Percentiles rank a stretch among this genome's conserved stretches.
Evolutionary conservation across 2,888 invertebrate genomes (phyloP).

Genomic region (Thecophora atra): DNA sequence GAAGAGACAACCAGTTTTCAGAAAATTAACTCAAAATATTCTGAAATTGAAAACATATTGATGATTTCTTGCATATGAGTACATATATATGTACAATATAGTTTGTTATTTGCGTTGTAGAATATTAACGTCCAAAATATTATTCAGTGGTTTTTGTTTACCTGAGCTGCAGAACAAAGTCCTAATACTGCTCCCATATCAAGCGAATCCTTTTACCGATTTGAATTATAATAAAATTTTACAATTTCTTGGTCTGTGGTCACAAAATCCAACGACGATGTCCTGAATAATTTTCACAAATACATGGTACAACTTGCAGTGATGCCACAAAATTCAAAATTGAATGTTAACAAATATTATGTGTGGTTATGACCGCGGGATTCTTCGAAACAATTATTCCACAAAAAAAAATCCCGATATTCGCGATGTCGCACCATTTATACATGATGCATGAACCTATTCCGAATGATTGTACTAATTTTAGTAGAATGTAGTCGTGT

Average conservation of each 20-base stretch:
- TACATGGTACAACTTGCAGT: not conserved
- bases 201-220: constrained; percentile 1
- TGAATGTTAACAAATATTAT: not conserved
- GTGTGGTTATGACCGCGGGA: not conserved
- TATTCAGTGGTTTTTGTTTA: constrained; percentile 41
- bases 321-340: not conserved
- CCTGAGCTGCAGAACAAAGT: constrained; percentile 64
- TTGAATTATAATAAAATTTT: too few species aligned
- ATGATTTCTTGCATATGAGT: too few species aligned
- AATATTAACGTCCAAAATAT: constrained; percentile 2
- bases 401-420: too few species aligned
- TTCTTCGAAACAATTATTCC: too few species aligned
- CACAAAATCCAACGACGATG: too few species aligned
- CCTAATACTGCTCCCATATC: constrained; percentile 62
- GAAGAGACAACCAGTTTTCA: not conserved
- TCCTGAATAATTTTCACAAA: not conserved
- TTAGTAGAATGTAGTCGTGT: too few species aligned
- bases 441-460: too few species aligned
- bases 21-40: not conserved
- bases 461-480: too few species aligned
- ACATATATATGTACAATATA: too few species aligned
- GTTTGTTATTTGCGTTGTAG: constrained; percentile 30
- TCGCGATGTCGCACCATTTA: too few species aligned
- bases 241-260: too few species aligned
- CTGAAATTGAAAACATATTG: not conserved